Conservation (phyloP, 2,888 invertebrate species). For the Drosophila sordidapex region DNA sequence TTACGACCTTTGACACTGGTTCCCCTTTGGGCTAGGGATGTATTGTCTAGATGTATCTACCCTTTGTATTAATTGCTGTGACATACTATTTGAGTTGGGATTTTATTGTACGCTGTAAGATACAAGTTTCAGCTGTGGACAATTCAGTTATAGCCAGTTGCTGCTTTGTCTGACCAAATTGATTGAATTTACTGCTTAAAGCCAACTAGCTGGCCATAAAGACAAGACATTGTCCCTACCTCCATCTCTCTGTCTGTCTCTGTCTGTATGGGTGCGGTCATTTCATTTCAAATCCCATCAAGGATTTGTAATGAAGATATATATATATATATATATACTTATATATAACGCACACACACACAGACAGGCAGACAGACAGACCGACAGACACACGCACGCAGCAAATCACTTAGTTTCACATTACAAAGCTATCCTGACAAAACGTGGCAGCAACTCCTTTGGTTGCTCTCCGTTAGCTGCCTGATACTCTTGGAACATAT, state of each 20-base stretch:
- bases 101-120: constrained; percentile 62
- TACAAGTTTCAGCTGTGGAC: constrained; percentile 34
- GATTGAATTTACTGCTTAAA: constrained; percentile 81
- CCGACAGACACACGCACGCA: constrained; percentile 14
- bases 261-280: constrained; percentile 44
- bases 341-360: not conserved
- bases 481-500: constrained; percentile 69
- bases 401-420: constrained; percentile 80
- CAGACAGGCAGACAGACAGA: constrained; percentile 19
- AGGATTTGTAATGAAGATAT: constrained; percentile 75
- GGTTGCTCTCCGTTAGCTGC: constrained; percentile 24
- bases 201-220: constrained; percentile 55
- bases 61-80: constrained; percentile 78
- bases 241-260: not conserved
- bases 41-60: not conserved
- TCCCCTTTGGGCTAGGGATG: not conserved
- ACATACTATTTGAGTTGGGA: constrained; percentile 73
- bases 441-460: constrained; percentile 60
- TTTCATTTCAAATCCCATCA: constrained; percentile 74
- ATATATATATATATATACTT: constrained; percentile 38
- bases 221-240: constrained; percentile 21
- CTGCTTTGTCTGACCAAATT: constrained; percentile 57
- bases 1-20: constrained; percentile 38
- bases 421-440: constrained; percentile 74
- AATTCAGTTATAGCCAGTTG: constrained; percentile 32